These are phyloP conservation scores for Rhea americana DNA, from an alignment of 2,113 vertebrate genomes.

Conservation along the genomic window DNA sequence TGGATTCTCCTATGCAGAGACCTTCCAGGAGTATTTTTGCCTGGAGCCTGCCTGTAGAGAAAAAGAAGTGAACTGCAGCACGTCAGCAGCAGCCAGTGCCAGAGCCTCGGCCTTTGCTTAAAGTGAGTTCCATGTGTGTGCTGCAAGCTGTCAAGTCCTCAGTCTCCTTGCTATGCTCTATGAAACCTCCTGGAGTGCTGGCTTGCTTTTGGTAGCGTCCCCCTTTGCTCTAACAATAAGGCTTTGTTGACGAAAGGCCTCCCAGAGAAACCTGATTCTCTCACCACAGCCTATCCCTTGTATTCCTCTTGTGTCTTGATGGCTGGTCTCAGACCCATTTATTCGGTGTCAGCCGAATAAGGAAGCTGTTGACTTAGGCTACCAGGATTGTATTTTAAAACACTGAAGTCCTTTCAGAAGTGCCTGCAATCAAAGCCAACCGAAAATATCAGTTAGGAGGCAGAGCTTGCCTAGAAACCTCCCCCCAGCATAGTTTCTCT, in stretches of 20 bases:
- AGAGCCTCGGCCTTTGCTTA: background rate
- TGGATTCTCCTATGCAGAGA: background rate
- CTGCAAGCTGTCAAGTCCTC: background rate
- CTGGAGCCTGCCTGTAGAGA: background rate
- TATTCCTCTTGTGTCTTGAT: background rate
- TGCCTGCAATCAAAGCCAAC: background rate
- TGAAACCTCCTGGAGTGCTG: accelerated
- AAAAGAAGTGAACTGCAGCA: background rate
- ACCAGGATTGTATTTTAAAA: background rate
- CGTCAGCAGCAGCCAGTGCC: background rate
- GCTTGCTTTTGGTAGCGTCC: background rate
- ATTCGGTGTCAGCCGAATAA: background rate
- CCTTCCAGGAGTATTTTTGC: background rate
- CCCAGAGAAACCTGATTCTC: background rate
- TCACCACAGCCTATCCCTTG: background rate
- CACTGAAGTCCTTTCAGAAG: conserved; percentile 10
- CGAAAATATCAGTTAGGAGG: background rate
- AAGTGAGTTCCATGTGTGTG: accelerated
- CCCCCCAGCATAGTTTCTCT: background rate
- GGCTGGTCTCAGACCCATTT: background rate
- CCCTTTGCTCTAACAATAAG: background rate
- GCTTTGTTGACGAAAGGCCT: background rate
- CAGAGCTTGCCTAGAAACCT: background rate
- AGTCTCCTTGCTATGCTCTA: background rate
- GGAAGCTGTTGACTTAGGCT: conserved; percentile 18